Percentiles rank a stretch among this genome's conserved stretches.
Evolutionary conservation across 1,140 invertebrate genomes (phyloP).

Genomic region (Microplitis demolitor): DNA sequence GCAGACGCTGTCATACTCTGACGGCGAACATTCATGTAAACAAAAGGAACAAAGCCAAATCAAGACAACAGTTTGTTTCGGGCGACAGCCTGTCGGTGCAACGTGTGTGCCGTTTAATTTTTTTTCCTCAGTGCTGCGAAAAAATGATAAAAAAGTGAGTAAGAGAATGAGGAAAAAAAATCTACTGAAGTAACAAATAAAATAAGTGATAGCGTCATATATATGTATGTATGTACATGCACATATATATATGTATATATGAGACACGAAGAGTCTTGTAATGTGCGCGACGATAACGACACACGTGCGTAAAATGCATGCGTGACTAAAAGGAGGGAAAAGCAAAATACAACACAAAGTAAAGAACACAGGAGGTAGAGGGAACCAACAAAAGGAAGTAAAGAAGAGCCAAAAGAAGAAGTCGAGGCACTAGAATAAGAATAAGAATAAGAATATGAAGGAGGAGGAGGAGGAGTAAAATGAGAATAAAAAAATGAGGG

Average conservation of each 20-base stretch:
- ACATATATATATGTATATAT: too few relatives aligned
- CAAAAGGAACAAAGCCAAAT: slow-evolving; percentile 28
- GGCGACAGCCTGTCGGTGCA: background rate
- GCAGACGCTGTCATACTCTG: background rate
- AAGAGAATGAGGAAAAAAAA: background rate
- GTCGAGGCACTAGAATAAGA: background rate
- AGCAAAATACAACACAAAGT: background rate
- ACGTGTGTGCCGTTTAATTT: background rate
- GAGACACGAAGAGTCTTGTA: background rate
- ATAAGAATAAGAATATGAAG: background rate
- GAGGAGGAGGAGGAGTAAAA: background rate
- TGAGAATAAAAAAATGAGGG: background rate
- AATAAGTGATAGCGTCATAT: background rate
- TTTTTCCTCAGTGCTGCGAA: background rate
- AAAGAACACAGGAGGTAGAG: background rate
- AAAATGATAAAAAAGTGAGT: background rate
- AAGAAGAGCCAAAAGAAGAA: too few relatives aligned
- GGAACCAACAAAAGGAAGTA: background rate
- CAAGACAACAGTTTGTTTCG: slow-evolving; percentile 15
- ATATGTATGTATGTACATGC: background rate
- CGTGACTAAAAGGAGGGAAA: slow-evolving; percentile 2
- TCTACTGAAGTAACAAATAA: background rate
- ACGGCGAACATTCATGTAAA: slow-evolving; percentile 25
- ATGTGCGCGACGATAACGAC: slow-evolving; percentile 1
- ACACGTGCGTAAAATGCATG: slow-evolving; percentile 7